Evolutionary conservation across 2,888 invertebrate genomes (phyloP).

Genomic region (Sisyra nigra): DNA sequence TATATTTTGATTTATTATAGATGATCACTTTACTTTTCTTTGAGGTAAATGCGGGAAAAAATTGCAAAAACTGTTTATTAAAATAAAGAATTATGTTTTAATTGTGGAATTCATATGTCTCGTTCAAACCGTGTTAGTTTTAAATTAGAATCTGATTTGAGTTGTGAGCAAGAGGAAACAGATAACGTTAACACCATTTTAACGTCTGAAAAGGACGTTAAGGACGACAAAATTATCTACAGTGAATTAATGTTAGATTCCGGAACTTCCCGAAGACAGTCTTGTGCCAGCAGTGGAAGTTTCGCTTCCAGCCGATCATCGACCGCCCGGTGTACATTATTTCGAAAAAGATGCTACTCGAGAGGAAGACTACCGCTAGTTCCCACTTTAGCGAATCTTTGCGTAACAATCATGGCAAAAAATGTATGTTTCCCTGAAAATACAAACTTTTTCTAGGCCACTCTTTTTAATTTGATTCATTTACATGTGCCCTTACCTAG

Average conservation of each 20-base stretch:
- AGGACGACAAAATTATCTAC: not conserved
- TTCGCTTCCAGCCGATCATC: not conserved
- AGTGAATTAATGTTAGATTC: not conserved
- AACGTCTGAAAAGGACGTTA: not conserved
- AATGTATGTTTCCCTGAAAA: slow-evolving; percentile 7
- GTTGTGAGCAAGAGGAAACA: not conserved
- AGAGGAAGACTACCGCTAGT: not conserved
- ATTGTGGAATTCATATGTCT: slow-evolving; percentile 1
- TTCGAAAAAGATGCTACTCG: not conserved
- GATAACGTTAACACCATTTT: not conserved
- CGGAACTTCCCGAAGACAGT: slow-evolving; percentile 9
- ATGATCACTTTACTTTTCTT: too few species aligned
- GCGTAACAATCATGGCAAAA: slow-evolving; percentile 10
- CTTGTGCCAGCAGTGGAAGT: slow-evolving; percentile 5
- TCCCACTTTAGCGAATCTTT: slow-evolving; percentile 8
- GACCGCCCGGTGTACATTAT: not conserved
- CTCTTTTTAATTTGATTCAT: slow-evolving; percentile 2
- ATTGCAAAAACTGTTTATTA: too few species aligned
- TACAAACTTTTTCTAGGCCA: not conserved
- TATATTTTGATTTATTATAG: too few species aligned
- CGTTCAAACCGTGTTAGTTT: slow-evolving; percentile 2
- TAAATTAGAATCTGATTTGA: not conserved
- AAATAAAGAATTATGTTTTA: too few species aligned
- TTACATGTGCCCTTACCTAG: slow-evolving; percentile 5
- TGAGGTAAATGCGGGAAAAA: too few species aligned